These are phyloP conservation scores for Drosophila nannoptera DNA, from an alignment of 1,140 invertebrate genomes.

Conservation along the genomic window DNA sequence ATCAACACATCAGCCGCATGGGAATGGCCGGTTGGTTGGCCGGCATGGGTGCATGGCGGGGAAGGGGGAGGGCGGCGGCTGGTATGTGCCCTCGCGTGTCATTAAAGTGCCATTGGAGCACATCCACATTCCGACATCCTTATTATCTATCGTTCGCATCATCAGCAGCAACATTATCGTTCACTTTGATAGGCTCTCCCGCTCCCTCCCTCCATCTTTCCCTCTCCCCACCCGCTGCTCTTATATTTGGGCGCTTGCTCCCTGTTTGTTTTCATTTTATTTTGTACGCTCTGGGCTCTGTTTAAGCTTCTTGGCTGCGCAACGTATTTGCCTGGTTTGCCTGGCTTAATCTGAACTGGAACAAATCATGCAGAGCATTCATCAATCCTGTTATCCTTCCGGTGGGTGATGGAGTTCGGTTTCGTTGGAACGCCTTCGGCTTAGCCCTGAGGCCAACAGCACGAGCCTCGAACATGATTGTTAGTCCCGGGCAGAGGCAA, in stretches of 20 bases:
- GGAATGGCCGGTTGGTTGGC: background rate
- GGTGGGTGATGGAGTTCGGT: background rate
- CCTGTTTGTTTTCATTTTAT: constrained; percentile 22
- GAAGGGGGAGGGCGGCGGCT: too few species aligned
- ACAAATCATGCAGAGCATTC: constrained; percentile 65
- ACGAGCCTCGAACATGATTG: constrained; percentile 19
- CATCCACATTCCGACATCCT: constrained; percentile 46
- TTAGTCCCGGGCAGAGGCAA: constrained; percentile 23
- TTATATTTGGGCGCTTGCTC: constrained; percentile 22
- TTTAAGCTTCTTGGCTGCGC: constrained; percentile 31
- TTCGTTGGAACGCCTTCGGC: constrained; percentile 3
- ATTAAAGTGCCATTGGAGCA: constrained; percentile 54
- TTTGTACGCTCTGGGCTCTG: constrained; percentile 22
- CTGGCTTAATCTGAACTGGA: constrained; percentile 42
- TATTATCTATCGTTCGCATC: constrained; percentile 67
- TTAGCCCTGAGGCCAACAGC: constrained; percentile 13
- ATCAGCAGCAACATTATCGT: constrained; percentile 64
- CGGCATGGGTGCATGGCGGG: too few species aligned
- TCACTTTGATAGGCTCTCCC: constrained; percentile 65
- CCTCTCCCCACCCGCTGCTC: constrained; percentile 2
- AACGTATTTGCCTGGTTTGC: constrained; percentile 2
- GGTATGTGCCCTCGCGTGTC: constrained; percentile 27
- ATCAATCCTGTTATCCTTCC: constrained; percentile 64
- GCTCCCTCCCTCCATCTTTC: background rate
- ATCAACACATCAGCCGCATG: constrained; percentile 61